These are phyloP conservation scores for Himantopus leucocephalus DNA, from an alignment of 2,113 vertebrate genomes.

Conservation along the genomic window DNA sequence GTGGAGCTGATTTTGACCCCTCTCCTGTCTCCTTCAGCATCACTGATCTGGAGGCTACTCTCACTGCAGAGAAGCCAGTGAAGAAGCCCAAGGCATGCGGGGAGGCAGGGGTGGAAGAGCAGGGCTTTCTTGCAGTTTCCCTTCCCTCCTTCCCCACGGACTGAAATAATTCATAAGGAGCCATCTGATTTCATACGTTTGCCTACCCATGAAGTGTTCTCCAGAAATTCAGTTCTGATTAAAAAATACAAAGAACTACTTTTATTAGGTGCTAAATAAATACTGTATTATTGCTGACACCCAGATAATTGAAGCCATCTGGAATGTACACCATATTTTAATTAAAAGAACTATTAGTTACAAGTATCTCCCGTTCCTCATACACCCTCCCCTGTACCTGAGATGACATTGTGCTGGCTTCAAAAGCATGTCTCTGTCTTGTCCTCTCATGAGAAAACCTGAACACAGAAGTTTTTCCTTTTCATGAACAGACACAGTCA, in stretches of 20 bases:
- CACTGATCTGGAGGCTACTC: background rate
- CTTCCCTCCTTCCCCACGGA: background rate
- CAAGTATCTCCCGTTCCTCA: background rate
- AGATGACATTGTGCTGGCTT: background rate
- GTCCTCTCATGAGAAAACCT: background rate
- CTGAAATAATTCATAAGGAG: background rate
- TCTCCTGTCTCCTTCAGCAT: background rate
- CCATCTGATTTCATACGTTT: background rate
- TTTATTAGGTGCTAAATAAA: conserved; percentile 1
- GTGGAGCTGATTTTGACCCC: background rate
- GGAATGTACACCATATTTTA: background rate
- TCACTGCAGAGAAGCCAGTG: background rate
- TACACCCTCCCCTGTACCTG: background rate
- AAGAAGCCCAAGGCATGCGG: fast-evolving
- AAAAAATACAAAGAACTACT: background rate
- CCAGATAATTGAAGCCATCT: background rate
- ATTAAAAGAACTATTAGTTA: background rate
- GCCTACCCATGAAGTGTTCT: background rate
- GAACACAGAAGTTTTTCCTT: background rate
- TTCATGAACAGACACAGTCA: background rate
- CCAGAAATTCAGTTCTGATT: background rate
- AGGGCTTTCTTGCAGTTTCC: background rate
- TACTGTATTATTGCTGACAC: background rate
- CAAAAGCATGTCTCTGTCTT: background rate
- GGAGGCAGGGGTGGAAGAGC: background rate